Evolutionary conservation across 2,888 invertebrate genomes (phyloP).

Genomic region (Phorcus lineatus): DNA sequence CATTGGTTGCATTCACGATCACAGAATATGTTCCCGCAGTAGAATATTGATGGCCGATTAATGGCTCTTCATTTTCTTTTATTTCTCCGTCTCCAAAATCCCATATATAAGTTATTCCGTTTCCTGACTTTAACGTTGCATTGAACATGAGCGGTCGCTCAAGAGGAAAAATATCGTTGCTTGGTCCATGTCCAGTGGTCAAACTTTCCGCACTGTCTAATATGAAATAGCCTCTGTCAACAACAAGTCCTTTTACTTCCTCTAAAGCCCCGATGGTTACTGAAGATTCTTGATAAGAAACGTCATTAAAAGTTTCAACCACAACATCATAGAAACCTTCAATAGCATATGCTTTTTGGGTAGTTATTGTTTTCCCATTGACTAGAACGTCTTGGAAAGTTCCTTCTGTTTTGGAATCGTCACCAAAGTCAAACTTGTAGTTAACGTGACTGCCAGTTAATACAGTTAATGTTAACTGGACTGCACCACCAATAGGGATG

Average conservation of each 20-base stretch:
- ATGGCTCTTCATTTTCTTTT: constrained; percentile 2
- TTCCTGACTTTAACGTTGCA: constrained; percentile 43
- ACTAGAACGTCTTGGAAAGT: constrained; percentile 30
- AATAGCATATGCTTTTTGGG: constrained; percentile 39
- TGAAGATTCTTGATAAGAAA: constrained; percentile 30
- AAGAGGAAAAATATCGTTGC: constrained; percentile 45
- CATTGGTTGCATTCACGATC: constrained; percentile 49
- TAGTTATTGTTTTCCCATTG: constrained; percentile 28
- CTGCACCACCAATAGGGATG: constrained; percentile 37
- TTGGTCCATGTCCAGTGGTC: constrained; percentile 50
- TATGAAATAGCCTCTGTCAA: constrained; percentile 43
- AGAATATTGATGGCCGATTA: not conserved
- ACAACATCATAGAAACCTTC: constrained; percentile 43
- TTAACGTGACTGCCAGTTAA: constrained; percentile 43
- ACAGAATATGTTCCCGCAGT: constrained; percentile 40
- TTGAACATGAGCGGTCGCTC: constrained; percentile 49
- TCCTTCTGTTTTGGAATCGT: constrained; percentile 34
- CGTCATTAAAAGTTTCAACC: constrained; percentile 45
- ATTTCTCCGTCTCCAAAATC: constrained; percentile 46
- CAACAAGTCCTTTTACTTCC: constrained; percentile 45
- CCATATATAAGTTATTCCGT: constrained; percentile 47
- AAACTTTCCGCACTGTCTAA: constrained; percentile 42
- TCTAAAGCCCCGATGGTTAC: constrained; percentile 46
- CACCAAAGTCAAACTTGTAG: constrained; percentile 45
- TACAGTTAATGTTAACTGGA: constrained; percentile 40